phyloP scores from a whole-genome alignment of 2,797 vertebrate genomes.

The Coccyzus lansbergi region DNA sequence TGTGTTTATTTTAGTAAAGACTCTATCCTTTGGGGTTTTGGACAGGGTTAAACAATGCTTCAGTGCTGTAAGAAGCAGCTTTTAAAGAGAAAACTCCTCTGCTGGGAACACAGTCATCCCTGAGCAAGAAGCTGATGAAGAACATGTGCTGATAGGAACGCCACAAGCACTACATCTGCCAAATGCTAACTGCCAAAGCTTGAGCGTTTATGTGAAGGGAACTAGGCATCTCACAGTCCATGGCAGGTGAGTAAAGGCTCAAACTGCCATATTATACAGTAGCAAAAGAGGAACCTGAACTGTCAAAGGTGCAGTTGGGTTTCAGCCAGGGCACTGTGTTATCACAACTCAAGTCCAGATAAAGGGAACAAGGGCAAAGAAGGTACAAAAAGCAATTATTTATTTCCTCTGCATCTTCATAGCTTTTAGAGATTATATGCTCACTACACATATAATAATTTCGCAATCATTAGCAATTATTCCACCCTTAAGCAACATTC shows the following conservation, averaged over 20 bases:
- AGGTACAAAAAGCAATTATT: neutral
- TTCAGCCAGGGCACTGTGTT: neutral
- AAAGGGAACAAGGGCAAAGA: neutral
- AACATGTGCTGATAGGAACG: neutral
- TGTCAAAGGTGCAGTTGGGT: neutral
- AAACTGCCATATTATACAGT: neutral
- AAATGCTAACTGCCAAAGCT: neutral
- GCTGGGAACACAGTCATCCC: neutral
- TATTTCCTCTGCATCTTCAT: neutral
- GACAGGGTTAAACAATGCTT: slow-evolving; percentile 72
- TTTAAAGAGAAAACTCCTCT: neutral
- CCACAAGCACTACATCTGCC: neutral
- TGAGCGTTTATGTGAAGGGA: neutral
- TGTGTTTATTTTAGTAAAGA: neutral
- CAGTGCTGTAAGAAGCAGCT: slow-evolving; percentile 49
- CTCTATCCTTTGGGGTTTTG: fast-evolving
- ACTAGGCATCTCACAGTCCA: neutral
- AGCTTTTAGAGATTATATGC: neutral
- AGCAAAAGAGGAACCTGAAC: neutral
- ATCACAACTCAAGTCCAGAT: neutral
- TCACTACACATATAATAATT: neutral
- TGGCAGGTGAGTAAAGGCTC: slow-evolving; percentile 41
- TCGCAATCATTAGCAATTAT: neutral
- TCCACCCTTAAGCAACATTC: neutral
- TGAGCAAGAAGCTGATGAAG: neutral